Evolutionary conservation across 1,140 invertebrate genomes (phyloP), one percentile per base, ranked within the genome.

Genomic region (Habropoda laboriosa): DNA sequence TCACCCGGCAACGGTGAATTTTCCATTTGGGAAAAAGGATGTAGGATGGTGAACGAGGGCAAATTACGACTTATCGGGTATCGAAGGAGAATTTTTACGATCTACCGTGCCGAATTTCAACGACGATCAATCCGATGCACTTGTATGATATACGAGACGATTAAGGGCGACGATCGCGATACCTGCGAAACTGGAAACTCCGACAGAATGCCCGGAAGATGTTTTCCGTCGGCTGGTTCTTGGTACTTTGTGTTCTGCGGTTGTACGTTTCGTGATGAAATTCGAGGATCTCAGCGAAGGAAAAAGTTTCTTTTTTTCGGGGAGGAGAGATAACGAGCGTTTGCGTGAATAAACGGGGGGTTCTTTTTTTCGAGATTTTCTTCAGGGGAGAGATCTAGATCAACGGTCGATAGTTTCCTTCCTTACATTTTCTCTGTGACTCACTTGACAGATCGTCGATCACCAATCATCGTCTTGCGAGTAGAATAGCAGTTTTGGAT

Each of bases 141-240:
- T 53, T 66, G 24, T 75, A 66, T 35, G 73, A 68, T 68, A 76
- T 68, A 35, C 49, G 73, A 76, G 73, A 53, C 38, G 73, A 57
- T 57, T 24, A 53, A 57, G 27, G 16, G 16, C 38, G 18, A 67
- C 45, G 73, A 67, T 74, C 67, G n/a, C n/a, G 30, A 1, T 30
- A 55, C 57, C 49, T 42, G n/a, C 27, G 73, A 76, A 76, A 76
- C 57, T 68, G 73, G 63, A 76, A 76, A 67, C 60, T 64, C 27
- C 32, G 6, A 47, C 13, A n/a, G 10, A 10, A 18, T 6, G 27
- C 27, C 27, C 2, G 45, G 16, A 75, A 18, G 45, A 66, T 42
- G 47, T 42, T 74, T 63, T n/a, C 24, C 47, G 5, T 0, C 24
- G 60, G 12, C 32, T 7, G 27, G 24, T 24, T 40, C 32, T 51